These are phyloP conservation scores for Paracanthobrama guichenoti DNA, from an alignment of 2,113 vertebrate species.

Conservation along the genomic window DNA sequence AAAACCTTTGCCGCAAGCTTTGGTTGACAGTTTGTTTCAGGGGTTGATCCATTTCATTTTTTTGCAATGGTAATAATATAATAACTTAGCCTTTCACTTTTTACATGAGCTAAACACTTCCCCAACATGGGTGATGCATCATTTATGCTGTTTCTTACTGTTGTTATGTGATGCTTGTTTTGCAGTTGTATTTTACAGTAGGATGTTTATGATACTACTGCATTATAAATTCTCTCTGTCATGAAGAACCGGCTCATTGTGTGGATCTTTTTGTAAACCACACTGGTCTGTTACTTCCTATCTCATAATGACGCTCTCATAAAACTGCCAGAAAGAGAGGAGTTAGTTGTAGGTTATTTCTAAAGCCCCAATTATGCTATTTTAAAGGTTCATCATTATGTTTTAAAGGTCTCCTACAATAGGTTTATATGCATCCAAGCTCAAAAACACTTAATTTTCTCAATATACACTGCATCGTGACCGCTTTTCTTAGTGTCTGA, in stretches of 20 bases:
- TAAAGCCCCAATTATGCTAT: too few species aligned
- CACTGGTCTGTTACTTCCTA: not conserved
- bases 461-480: too few species aligned
- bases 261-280: not conserved
- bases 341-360: not conserved
- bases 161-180: constrained; percentile 42
- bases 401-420: too few species aligned
- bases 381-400: too few species aligned
- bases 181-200: not conserved
- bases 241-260: not conserved
- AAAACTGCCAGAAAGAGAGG: not conserved
- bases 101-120: not conserved
- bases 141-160: not conserved
- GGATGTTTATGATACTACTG: not conserved
- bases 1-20: not conserved
- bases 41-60: not conserved
- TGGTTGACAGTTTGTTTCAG: not conserved
- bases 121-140: not conserved
- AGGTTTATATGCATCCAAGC: too few species aligned
- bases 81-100: not conserved
- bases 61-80: not conserved
- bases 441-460: too few species aligned
- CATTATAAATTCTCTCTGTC: not conserved
- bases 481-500: too few species aligned
- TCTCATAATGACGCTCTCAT: not conserved